A percentile compares a stretch with the other conserved stretches of the same genome.
These are phyloP conservation scores for Potamilus streckersoni DNA, from an alignment of 1,140 invertebrate species.

Conservation along the genomic window DNA sequence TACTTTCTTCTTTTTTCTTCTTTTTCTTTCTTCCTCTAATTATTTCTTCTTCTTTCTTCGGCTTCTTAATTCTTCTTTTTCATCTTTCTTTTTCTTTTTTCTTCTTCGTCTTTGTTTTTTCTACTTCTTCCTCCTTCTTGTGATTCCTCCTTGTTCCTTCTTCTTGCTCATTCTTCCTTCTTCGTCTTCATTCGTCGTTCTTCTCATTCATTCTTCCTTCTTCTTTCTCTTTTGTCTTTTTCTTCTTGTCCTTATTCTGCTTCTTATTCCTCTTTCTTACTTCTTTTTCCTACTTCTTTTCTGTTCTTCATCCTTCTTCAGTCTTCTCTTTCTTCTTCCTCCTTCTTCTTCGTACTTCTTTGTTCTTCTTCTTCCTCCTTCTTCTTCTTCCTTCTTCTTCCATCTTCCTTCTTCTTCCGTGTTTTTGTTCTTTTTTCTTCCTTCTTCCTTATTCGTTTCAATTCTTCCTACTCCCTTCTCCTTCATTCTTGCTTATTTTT, in stretches of 20 bases:
- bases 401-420: no score
- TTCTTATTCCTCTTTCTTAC: neutral
- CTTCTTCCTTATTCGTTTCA: no score
- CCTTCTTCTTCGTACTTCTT: no score
- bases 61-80: neutral
- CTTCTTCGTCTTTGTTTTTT: neutral
- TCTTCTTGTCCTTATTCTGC: neutral
- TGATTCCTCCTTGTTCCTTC: neutral
- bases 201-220: neutral
- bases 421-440: no score
- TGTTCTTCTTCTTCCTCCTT: no score
- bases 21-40: no score
- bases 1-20: constrained; percentile 1
- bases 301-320: no score
- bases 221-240: neutral
- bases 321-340: no score
- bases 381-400: no score
- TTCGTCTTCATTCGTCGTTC: neutral
- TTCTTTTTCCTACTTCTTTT: constrained; percentile 1
- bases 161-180: neutral
- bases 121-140: neutral
- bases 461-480: no score
- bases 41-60: constrained; percentile 1
- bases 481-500: no score
- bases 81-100: constrained; percentile 1